Base-by-base conservation (phyloP, 1,140 invertebrate genomes). In the Grapholita molesta region DNA sequence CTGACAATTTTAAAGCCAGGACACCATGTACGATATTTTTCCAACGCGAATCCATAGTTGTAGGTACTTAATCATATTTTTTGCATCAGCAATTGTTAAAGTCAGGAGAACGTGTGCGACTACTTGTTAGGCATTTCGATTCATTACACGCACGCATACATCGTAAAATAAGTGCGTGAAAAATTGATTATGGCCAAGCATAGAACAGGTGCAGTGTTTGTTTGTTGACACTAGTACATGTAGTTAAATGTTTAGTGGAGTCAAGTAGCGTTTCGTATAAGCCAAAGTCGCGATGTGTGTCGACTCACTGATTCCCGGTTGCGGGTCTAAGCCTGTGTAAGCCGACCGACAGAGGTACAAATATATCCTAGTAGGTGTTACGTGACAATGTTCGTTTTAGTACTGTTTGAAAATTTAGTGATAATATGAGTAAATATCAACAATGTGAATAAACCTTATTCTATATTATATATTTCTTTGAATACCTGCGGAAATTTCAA, bases 251-350 rank as follows among this genome's bases (percentile, higher is more conserved):
- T 61, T 28, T 28, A 61, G n/a, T 28, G n/a, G 30, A 32, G 11
- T 1, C 9, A 42, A 61, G 28, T 61, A 12, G 55, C 24, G 30
- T 30, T 30, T 61, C 55, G 55, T 15, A 32, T 32, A 61, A 61
- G 55, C 55, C 25, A 61, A 61, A 61, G 55, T 28, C 5, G 28
- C 28, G 24, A 61, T 61, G 24, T 32, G 25, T 61, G 55, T 61
- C 28, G 55, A 61, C 55, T 61, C 24, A 61, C 55, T 61, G 55
- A 32, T 61, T 61, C 55, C n/a, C n/a, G 7, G 25, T 55, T 55
- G 53, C 21, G 7, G 55, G n/a, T 15, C 55, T 61, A 61, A 61
- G 55, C 55, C 12, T n/a, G 55, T 25, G 25, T 61, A 61, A 61
- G 55, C 55, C 55, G n/a, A 18, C 12, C 55, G 24, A 32, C 55